phyloP scores from a whole-genome alignment of 2,888 invertebrate species.

The Trachelus troglodyta region DNA sequence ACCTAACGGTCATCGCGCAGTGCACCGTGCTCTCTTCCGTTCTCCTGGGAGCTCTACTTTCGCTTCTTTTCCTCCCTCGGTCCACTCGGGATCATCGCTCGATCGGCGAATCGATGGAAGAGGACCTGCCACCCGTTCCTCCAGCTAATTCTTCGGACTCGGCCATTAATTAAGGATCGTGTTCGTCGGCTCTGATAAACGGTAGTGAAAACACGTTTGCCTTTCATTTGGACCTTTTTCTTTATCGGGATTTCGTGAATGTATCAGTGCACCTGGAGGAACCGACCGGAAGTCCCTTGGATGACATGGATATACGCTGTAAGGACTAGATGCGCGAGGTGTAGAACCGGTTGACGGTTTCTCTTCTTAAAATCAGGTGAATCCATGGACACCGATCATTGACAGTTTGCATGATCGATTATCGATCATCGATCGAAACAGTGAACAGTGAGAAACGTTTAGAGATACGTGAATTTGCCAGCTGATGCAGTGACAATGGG shows the following conservation, averaged over 20 bases:
- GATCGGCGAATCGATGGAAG: not conserved
- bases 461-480: not conserved
- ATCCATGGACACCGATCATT: not conserved
- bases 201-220: not conserved
- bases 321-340: not conserved
- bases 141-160: not conserved
- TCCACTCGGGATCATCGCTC: not conserved
- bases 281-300: not conserved
- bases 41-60: conserved; percentile 12
- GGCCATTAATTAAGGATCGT: not conserved
- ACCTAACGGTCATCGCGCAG: conserved; percentile 59
- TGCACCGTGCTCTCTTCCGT: conserved; percentile 33
- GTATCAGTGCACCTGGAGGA: not conserved
- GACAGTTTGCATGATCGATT: not conserved
- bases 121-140: not conserved
- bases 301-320: not conserved
- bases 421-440: not conserved
- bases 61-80: conserved; percentile 21
- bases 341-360: not conserved
- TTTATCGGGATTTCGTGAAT: not conserved
- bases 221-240: not conserved
- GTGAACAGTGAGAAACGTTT: not conserved
- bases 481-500: not conserved
- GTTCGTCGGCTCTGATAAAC: not conserved
- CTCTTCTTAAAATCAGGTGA: not conserved